phyloP scores from a whole-genome alignment of 2,113 vertebrate species.

The Antigone vipio region DNA sequence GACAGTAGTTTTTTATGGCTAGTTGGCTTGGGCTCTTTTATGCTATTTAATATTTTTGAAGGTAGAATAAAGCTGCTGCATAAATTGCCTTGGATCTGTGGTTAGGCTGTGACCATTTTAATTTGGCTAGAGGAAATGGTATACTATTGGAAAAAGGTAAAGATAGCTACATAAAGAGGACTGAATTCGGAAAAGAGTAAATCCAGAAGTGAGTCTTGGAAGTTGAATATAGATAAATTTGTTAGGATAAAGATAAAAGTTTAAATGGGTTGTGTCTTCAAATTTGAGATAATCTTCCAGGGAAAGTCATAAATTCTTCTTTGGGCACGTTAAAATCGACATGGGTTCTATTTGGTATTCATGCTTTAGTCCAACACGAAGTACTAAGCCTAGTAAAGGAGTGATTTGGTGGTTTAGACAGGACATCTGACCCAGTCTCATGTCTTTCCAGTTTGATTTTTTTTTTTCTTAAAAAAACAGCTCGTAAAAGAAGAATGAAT shows the following conservation, averaged over 20 bases:
- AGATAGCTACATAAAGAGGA: not conserved
- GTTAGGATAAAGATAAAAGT: not conserved
- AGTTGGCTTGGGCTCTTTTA: not conserved
- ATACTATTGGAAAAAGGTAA: not conserved
- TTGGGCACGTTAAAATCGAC: not conserved
- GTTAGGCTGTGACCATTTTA: not conserved
- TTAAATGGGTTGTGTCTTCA: not conserved
- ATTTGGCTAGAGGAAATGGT: not conserved
- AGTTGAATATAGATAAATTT: not conserved
- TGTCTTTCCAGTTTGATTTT: not conserved
- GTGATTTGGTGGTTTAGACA: not conserved
- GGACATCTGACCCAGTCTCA: not conserved
- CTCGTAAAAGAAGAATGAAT: not conserved
- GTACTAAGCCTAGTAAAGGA: not conserved
- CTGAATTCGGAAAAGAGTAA: not conserved
- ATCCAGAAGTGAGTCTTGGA: not conserved
- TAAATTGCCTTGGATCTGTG: not conserved
- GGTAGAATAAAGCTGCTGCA: not conserved
- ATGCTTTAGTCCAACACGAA: not conserved
- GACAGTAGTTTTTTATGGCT: too few relatives aligned
- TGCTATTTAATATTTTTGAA: not conserved
- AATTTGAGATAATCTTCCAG: not conserved
- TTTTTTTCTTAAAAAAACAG: too few relatives aligned
- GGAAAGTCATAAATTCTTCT: not conserved
- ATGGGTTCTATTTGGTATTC: not conserved